Evolutionary conservation across 1,140 invertebrate genomes (phyloP).

Genomic region (Bombus confusus): DNA sequence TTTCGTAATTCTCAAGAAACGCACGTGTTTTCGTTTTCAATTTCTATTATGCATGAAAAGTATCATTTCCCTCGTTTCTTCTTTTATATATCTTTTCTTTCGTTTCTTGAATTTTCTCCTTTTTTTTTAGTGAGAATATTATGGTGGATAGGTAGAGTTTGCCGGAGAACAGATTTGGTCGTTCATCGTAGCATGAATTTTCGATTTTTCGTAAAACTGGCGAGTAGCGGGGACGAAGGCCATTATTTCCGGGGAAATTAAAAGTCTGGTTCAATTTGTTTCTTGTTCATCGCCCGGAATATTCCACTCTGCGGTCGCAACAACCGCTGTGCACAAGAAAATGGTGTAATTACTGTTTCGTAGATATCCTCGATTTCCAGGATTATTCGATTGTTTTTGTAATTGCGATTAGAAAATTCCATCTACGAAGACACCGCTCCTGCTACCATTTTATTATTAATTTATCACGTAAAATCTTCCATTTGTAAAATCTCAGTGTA

Average conservation of each 20-base stretch:
- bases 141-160: neutral
- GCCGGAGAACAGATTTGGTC: neutral
- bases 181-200: neutral
- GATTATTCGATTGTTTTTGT: neutral
- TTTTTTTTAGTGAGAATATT: neutral
- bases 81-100: neutral
- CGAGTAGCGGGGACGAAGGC: neutral
- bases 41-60: neutral
- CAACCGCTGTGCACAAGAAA: neutral
- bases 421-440: too few relatives aligned
- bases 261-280: slow-evolving; percentile 23
- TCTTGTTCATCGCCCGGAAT: neutral
- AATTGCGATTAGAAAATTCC: neutral
- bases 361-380: neutral
- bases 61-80: neutral
- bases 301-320: neutral
- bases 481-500: neutral
- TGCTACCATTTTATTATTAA: too few relatives aligned
- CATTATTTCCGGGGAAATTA: slow-evolving; percentile 11
- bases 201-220: neutral
- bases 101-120: neutral
- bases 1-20: neutral
- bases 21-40: neutral
- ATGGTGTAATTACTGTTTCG: neutral
- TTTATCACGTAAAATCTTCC: neutral